These are phyloP conservation scores for Bucorvus abyssinicus DNA, from an alignment of 2,797 vertebrate species.

Conservation along the genomic window DNA sequence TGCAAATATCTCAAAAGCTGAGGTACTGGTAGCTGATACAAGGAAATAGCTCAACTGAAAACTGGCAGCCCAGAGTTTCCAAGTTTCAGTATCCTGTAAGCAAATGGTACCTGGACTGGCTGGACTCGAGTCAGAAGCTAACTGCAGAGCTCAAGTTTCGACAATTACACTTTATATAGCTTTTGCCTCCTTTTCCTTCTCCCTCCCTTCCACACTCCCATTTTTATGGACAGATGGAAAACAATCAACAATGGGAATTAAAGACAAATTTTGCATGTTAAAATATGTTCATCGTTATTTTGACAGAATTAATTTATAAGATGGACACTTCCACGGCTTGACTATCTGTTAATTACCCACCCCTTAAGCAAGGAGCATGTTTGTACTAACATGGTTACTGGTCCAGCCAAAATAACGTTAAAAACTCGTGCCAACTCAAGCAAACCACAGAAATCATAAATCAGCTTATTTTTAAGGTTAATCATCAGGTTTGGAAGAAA, in stretches of 20 bases:
- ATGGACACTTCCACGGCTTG: neutral
- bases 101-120: neutral
- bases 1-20: neutral
- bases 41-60: neutral
- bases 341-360: neutral
- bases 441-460: neutral
- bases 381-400: neutral
- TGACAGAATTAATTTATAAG: neutral
- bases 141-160: neutral
- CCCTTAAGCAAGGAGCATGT: neutral
- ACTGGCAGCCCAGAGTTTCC: neutral
- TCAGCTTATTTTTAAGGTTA: neutral
- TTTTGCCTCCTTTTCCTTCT: neutral
- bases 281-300: accelerated
- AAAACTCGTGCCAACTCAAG: neutral
- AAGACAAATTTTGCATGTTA: neutral
- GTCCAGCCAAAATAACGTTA: neutral
- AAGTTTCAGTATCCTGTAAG: neutral
- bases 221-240: neutral
- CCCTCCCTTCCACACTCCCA: neutral
- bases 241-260: neutral
- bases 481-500: neutral
- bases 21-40: neutral
- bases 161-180: neutral
- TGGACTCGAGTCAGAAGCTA: neutral